These are phyloP conservation scores for Xanthia togata DNA, from an alignment of 2,888 invertebrate species.

Conservation along the genomic window DNA sequence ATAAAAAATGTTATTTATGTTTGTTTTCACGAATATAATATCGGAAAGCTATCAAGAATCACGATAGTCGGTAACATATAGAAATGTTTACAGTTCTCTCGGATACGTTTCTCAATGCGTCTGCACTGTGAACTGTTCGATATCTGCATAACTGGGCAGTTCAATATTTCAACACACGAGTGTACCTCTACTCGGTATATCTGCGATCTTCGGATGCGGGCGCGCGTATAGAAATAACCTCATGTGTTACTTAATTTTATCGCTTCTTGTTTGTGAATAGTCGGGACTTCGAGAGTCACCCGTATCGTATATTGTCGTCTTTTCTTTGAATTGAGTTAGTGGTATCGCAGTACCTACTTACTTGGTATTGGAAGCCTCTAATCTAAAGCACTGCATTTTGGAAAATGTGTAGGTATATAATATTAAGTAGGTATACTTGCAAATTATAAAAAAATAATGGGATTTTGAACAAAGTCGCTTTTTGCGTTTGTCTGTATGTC, in stretches of 20 bases:
- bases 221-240: conserved; percentile 24
- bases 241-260: conserved; percentile 19
- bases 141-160: conserved; percentile 36
- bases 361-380: background rate
- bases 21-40: conserved; percentile 5
- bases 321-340: conserved; percentile 10
- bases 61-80: conserved; percentile 9
- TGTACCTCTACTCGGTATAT: conserved; percentile 10
- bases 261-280: conserved; percentile 2
- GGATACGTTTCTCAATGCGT: conserved; percentile 20
- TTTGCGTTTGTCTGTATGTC: too few relatives aligned
- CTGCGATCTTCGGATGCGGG: conserved; percentile 18
- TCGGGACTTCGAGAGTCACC: background rate
- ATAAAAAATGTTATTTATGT: background rate
- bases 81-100: conserved; percentile 29
- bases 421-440: too few relatives aligned
- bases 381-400: background rate
- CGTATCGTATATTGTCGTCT: background rate
- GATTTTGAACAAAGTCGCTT: background rate
- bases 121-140: conserved; percentile 23
- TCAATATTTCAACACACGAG: conserved; percentile 33
- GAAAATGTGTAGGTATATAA: background rate
- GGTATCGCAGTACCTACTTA: background rate
- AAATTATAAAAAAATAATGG: background rate
- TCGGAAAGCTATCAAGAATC: conserved; percentile 1